Conservation (phyloP, 2,113 vertebrate genomes). For the Kobus ellipsiprymnus region DNA sequence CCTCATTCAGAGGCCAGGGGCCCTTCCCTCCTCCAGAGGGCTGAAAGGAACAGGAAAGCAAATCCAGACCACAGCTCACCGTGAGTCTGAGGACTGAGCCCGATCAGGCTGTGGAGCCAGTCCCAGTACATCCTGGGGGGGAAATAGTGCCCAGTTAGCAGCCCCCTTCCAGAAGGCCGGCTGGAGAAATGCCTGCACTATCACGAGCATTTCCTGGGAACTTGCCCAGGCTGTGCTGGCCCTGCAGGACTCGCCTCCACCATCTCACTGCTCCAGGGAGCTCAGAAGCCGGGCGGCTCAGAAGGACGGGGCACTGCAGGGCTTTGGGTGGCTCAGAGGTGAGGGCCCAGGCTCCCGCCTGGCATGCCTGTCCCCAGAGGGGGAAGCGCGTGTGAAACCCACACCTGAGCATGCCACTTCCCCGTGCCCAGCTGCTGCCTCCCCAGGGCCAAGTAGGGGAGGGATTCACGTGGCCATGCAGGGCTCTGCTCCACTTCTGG, state of each 20-base stretch:
- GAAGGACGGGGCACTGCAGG: background rate
- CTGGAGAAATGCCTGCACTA: background rate
- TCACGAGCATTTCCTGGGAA: background rate
- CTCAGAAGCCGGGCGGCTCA: background rate
- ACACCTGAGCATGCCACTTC: accelerated
- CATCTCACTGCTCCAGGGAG: background rate
- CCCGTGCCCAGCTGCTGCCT: accelerated
- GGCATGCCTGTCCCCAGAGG: background rate
- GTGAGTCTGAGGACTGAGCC: accelerated
- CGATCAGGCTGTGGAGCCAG: background rate
- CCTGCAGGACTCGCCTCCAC: background rate
- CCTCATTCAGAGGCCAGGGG: conserved; percentile 33
- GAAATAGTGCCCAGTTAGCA: accelerated
- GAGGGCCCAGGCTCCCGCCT: background rate
- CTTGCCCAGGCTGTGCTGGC: background rate
- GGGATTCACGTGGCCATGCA: background rate
- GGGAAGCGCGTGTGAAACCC: background rate
- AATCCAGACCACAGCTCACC: background rate
- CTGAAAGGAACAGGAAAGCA: background rate
- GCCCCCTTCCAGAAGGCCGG: background rate
- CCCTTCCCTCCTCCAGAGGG: background rate
- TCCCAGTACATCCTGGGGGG: background rate
- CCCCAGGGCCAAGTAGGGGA: background rate
- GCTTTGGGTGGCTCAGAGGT: background rate
- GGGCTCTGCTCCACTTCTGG: background rate